phyloP scores from a whole-genome alignment of 2,888 invertebrate genomes.

The Caenorhabditis sinica region DNA sequence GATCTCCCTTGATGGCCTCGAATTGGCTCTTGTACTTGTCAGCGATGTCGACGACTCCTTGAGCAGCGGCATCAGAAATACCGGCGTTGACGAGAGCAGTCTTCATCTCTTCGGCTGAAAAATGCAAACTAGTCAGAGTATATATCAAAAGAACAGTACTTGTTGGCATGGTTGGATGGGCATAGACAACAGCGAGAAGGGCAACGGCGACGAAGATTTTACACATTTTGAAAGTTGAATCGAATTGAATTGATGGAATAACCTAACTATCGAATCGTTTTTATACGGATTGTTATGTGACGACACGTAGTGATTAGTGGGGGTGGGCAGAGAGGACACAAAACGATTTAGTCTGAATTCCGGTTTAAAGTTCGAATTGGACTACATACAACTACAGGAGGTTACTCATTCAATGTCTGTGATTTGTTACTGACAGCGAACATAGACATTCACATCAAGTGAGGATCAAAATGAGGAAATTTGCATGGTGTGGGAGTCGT shows the following conservation, averaged over 20 bases:
- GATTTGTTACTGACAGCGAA: slow-evolving; percentile 11
- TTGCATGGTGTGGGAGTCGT: background rate
- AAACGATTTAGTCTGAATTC: slow-evolving; percentile 29
- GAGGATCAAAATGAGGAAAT: slow-evolving; percentile 9
- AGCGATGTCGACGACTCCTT: slow-evolving; percentile 47
- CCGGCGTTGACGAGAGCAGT: slow-evolving; percentile 32
- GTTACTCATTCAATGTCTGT: slow-evolving; percentile 24
- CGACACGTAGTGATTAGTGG: slow-evolving; percentile 43
- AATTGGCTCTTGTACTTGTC: slow-evolving; percentile 46
- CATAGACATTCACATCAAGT: slow-evolving; percentile 28
- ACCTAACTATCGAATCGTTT: slow-evolving; percentile 3
- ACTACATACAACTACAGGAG: slow-evolving; percentile 35
- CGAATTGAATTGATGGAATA: slow-evolving; percentile 36
- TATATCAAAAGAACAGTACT: background rate
- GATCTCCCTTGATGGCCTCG: slow-evolving; percentile 43
- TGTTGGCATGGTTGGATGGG: slow-evolving; percentile 31
- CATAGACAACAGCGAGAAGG: slow-evolving; percentile 43
- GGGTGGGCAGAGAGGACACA: slow-evolving; percentile 25
- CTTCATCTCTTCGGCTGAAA: slow-evolving; percentile 42
- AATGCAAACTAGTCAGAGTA: background rate
- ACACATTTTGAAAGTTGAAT: slow-evolving; percentile 35
- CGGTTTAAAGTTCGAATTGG: slow-evolving; percentile 32
- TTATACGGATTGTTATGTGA: slow-evolving; percentile 30
- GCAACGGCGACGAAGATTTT: slow-evolving; percentile 49
- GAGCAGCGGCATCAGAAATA: slow-evolving; percentile 38